Percentiles rank a stretch among this genome's conserved stretches.
Conservation (phyloP, 2,113 vertebrate species). For the Eulacestoma nigropectus region DNA sequence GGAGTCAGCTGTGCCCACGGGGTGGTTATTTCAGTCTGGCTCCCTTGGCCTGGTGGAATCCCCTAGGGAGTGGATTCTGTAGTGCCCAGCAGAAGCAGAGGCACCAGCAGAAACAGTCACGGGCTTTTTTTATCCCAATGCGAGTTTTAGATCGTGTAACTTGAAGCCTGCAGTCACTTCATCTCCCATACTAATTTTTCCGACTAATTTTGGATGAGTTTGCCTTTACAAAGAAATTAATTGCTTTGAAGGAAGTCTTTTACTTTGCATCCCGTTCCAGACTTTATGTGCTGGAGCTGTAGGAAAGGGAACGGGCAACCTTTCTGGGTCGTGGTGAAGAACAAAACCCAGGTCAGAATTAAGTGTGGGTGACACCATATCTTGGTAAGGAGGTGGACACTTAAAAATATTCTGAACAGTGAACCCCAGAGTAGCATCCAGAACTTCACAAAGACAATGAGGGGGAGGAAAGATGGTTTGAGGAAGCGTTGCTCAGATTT, state of each 20-base stretch:
- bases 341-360: not conserved
- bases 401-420: not conserved
- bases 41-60: not conserved
- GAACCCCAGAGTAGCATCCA: not conserved
- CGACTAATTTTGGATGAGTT: not conserved
- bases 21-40: not conserved
- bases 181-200: not conserved
- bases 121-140: constrained; percentile 10
- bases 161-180: not conserved
- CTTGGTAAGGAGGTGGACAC: not conserved
- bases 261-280: not conserved
- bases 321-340: not conserved
- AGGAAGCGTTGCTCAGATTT: not conserved
- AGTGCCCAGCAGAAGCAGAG: constrained; percentile 6
- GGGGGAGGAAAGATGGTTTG: not conserved
- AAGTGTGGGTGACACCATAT: not conserved
- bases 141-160: not conserved
- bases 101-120: constrained; percentile 11
- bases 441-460: not conserved
- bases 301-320: not conserved
- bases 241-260: not conserved
- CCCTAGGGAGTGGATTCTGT: not conserved
- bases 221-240: not conserved
- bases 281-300: not conserved
- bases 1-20: not conserved